phyloP scores from a whole-genome alignment of 2,113 vertebrate species.

The Sceloporus tristichus region DNA sequence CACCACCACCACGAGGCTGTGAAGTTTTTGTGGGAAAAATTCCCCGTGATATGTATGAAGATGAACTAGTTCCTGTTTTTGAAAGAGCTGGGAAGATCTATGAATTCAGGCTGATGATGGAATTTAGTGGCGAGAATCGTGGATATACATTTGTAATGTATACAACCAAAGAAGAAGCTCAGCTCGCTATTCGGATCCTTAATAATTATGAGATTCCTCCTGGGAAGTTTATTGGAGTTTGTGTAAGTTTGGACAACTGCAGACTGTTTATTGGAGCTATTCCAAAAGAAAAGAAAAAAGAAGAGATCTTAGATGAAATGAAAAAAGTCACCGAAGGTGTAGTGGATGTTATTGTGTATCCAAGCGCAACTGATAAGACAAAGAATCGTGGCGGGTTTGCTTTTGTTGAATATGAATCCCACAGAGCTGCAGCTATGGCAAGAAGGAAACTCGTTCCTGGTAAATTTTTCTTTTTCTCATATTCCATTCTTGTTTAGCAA shows the following conservation, averaged over 20 bases:
- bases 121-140: constrained; percentile 95
- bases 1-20: constrained; percentile 92
- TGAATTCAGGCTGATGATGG: constrained; percentile 97
- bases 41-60: constrained; percentile 95
- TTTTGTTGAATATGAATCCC: constrained; percentile 95
- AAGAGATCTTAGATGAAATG: constrained; percentile 96
- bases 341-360: constrained; percentile 93
- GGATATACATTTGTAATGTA: constrained; percentile 98
- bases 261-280: constrained; percentile 94
- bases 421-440: constrained; percentile 96
- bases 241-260: constrained; percentile 95
- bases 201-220: constrained; percentile 93
- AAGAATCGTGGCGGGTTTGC: constrained; percentile 93
- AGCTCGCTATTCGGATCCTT: constrained; percentile 89
- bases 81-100: constrained; percentile 91
- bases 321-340: constrained; percentile 93
- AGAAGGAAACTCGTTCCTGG: constrained; percentile 91
- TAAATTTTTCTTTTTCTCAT: constrained; percentile 60
- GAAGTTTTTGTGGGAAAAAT: constrained; percentile 99
- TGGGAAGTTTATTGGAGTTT: constrained; percentile 94
- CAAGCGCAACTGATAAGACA: constrained; percentile 88
- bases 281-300: constrained; percentile 93
- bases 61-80: constrained; percentile 93
- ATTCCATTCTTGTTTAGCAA: not conserved
- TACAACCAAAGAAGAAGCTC: constrained; percentile 89